Conservation (phyloP, 2,797 vertebrate species). For the Gallirallus australis region DNA sequence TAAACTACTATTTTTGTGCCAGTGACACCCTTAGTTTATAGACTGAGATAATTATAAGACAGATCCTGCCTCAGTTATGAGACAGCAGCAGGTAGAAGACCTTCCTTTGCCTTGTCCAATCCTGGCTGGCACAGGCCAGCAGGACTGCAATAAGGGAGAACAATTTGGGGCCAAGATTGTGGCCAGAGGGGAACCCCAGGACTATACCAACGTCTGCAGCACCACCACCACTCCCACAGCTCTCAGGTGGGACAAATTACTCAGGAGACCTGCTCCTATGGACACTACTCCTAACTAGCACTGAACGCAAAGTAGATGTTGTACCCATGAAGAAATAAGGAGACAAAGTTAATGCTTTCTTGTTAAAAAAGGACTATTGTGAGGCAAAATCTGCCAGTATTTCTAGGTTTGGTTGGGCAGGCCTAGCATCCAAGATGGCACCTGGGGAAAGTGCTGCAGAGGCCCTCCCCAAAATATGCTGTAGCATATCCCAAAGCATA, state of each 20-base stretch:
- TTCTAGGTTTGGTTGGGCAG: not conserved
- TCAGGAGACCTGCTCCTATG: not conserved
- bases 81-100: not conserved
- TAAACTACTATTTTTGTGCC: not conserved
- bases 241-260: not conserved
- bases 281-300: not conserved
- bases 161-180: fast-evolving
- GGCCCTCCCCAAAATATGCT: not conserved
- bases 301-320: not conserved
- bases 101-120: not conserved
- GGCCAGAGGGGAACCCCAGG: fast-evolving
- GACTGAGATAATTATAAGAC: not conserved
- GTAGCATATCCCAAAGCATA: not conserved
- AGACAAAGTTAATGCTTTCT: not conserved
- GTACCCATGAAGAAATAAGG: not conserved
- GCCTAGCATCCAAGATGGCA: not conserved
- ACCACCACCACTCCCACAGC: not conserved
- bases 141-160: not conserved
- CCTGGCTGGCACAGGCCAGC: fast-evolving
- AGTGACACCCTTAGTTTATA: not conserved
- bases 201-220: fast-evolving
- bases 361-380: not conserved
- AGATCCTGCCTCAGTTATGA: not conserved
- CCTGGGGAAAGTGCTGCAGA: not conserved
- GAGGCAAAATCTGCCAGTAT: not conserved